Evolutionary conservation across 2,797 vertebrate genomes (phyloP), one percentile per base, ranked within the genome.

Genomic region (Triplophysa bombifrons): DNA sequence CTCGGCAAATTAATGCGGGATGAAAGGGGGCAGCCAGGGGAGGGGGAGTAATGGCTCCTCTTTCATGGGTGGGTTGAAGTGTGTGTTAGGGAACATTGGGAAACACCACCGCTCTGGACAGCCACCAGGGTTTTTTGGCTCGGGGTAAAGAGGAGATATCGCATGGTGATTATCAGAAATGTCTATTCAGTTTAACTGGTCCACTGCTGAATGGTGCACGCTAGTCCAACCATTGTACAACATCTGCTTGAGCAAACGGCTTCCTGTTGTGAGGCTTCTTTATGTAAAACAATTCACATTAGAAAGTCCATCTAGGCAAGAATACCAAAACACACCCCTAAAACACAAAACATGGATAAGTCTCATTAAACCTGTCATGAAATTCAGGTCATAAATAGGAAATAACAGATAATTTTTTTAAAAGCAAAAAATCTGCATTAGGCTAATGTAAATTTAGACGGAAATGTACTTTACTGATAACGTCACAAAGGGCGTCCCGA

Each of bases 1-100:
- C 87, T 89, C 89, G 83, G 90, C 94, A 93, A 93, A 94, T 93
- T 93, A 95, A 94, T 91, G 87, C 89, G 84, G 91, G 91, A 92
- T 91, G 90, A 90, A 92, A 90, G 88, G 91, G 83, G 69, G 81
- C 83, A 78, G 69, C 84, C 64, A 81, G 61, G 78, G 22, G 38
- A 67, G 77, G 82, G 71, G 78, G 46, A 48, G 76, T 72, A 74
- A 82, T 66, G 27, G 67, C 71, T 67, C 77, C 74, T 83, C 72
- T 71, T 74, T 64, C 72, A 78, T 53, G 72, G 77, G 30, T 56
- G 78, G 78, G 79, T 80, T 74, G 74, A 50, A 84, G 85, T 88
- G 89, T 88, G 77, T 77, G 78, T 90, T 88, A 48, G 46, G 4
- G 66, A 27, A 27, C 44, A 74, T 25, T 64, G 55, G 51, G 46